Evolutionary conservation across 2,888 invertebrate genomes (phyloP).

Genomic region (Dryococelus australis): DNA sequence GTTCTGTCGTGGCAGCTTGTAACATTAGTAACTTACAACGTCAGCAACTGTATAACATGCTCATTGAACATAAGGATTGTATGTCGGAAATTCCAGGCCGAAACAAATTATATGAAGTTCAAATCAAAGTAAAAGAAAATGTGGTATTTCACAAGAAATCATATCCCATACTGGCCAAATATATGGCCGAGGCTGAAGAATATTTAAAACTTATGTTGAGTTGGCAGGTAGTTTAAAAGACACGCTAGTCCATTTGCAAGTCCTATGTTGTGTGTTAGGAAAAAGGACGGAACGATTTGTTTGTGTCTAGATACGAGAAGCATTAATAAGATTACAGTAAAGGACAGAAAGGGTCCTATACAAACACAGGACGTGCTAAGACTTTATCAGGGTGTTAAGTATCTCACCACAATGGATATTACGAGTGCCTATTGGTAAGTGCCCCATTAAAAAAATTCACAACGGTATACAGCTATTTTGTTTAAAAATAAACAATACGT

Average conservation of each 20-base stretch:
- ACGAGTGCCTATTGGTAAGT: not conserved
- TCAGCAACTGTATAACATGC: no score
- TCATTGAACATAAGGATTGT: no score
- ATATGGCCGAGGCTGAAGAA: not conserved
- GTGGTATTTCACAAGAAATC: no score
- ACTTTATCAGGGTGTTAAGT: not conserved
- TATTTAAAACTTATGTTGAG: not conserved
- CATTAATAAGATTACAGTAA: not conserved
- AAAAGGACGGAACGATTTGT: not conserved
- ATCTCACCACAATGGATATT: not conserved
- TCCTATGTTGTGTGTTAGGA: not conserved
- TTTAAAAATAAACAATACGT: not conserved
- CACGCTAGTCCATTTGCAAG: not conserved
- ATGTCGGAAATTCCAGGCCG: no score
- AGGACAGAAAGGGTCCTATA: not conserved
- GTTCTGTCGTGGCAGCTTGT: no score
- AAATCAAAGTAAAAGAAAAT: no score
- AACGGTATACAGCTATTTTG: not conserved
- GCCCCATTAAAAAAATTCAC: accelerated
- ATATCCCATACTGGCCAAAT: no score
- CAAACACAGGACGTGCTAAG: not conserved
- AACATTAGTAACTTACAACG: no score
- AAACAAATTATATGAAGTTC: no score
- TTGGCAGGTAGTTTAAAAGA: not conserved
- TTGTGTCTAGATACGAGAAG: not conserved